phyloP scores from a whole-genome alignment of 2,113 vertebrate genomes.

The Lampris megalopsis region DNA sequence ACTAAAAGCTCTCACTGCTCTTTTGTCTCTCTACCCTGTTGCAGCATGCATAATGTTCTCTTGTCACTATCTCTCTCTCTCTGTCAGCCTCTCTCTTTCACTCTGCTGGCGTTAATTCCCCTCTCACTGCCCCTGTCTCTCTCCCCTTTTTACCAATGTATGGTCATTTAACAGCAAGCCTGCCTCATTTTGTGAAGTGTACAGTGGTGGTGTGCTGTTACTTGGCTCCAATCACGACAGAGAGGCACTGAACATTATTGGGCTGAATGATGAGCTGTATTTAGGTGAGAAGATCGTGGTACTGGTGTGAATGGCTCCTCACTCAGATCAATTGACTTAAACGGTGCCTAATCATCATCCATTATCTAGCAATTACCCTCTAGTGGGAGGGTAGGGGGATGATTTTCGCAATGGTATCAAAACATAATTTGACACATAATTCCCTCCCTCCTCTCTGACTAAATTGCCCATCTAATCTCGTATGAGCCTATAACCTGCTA shows the following conservation, averaged over 20 bases:
- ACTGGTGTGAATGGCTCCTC: constrained; percentile 33
- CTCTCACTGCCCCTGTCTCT: background rate
- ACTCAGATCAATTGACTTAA: constrained; percentile 65
- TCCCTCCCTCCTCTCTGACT: constrained; percentile 8
- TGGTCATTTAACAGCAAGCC: background rate
- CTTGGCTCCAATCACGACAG: constrained; percentile 10
- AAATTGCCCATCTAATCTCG: constrained; percentile 21
- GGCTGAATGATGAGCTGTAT: constrained; percentile 37
- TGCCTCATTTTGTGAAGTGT: background rate
- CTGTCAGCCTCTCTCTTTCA: background rate
- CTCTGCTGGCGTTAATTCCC: background rate
- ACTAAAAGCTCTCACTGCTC: no score
- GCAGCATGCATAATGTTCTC: no score
- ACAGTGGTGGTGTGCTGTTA: constrained; percentile 10
- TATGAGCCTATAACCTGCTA: background rate
- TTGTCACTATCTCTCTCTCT: background rate
- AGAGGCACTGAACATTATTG: constrained; percentile 27
- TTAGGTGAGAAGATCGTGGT: constrained; percentile 15
- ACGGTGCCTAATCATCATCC: constrained; percentile 68
- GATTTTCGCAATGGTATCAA: constrained; percentile 37
- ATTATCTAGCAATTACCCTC: constrained; percentile 54
- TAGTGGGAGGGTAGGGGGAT: constrained; percentile 39
- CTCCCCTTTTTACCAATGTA: background rate
- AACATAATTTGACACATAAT: constrained; percentile 46
- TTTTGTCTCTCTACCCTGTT: no score